These are phyloP conservation scores for Oryctes rhinoceros DNA, from an alignment of 1,140 invertebrate species.

Conservation along the genomic window DNA sequence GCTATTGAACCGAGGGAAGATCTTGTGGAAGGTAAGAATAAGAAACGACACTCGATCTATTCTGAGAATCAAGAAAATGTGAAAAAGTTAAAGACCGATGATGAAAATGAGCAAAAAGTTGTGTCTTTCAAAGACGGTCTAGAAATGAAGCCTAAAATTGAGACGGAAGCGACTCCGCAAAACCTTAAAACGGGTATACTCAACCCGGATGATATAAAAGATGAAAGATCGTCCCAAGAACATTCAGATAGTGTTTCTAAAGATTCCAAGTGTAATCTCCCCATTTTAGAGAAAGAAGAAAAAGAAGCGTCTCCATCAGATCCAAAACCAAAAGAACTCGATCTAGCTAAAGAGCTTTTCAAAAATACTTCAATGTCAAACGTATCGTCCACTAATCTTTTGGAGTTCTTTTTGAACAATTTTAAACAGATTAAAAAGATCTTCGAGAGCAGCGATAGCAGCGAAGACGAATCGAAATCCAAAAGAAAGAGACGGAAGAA, in stretches of 20 bases:
- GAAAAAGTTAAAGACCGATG: no score
- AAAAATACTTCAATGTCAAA: neutral
- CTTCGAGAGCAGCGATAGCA: conserved; percentile 13
- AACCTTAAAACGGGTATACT: no score
- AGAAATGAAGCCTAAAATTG: no score
- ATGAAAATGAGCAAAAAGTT: no score
- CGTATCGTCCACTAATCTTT: neutral
- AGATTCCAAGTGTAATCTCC: neutral
- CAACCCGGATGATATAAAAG: neutral
- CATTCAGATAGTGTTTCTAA: neutral
- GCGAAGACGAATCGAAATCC: neutral
- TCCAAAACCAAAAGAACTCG: neutral
- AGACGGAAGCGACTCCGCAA: no score
- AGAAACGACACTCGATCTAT: no score
- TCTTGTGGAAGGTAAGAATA: no score
- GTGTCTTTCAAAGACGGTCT: no score
- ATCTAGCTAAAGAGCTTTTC: neutral
- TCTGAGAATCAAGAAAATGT: no score
- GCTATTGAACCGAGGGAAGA: no score
- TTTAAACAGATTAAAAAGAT: conserved; percentile 20
- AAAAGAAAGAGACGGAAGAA: conserved; percentile 8
- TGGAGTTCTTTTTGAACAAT: conserved; percentile 1
- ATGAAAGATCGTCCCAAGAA: neutral
- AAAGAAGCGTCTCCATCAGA: neutral
- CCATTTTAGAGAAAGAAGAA: neutral